These are phyloP conservation scores for Nezara viridula DNA, from an alignment of 2,888 invertebrate species.

Conservation along the genomic window DNA sequence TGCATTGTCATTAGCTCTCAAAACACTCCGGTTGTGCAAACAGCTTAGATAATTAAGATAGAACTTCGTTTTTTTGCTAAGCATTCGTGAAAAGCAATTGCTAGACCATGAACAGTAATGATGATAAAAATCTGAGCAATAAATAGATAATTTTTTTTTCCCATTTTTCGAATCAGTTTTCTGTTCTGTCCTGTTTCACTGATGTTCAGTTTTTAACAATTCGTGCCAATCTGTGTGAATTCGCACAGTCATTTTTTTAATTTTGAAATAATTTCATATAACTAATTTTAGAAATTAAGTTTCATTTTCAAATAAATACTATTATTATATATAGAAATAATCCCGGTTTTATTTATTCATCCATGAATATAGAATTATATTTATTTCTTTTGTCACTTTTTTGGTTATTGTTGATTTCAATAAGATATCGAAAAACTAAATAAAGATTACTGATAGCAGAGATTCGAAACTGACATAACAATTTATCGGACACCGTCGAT, in stretches of 20 bases:
- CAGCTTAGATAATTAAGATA: constrained; percentile 29
- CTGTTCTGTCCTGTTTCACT: not conserved
- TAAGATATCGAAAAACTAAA: no score
- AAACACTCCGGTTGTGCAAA: not conserved
- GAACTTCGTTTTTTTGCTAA: not conserved
- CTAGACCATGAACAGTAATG: not conserved
- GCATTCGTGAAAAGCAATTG: not conserved
- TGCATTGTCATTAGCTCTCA: constrained; percentile 20
- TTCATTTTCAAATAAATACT: no score
- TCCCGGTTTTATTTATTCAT: no score
- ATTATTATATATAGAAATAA: no score
- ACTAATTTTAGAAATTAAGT: no score
- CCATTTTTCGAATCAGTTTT: not conserved
- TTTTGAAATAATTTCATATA: not conserved
- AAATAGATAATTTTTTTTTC: not conserved
- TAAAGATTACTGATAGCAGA: no score
- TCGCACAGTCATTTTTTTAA: not conserved
- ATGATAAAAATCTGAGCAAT: not conserved
- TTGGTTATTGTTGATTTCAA: no score
- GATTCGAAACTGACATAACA: no score
- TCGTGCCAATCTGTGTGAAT: not conserved
- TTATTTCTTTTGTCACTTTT: no score
- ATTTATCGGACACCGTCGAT: no score
- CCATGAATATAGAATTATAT: no score
- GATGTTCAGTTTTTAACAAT: not conserved